Percentiles rank a stretch among this genome's conserved stretches.
Evolutionary conservation across 2,888 invertebrate species (phyloP).

Genomic region (Trilocha varians): DNA sequence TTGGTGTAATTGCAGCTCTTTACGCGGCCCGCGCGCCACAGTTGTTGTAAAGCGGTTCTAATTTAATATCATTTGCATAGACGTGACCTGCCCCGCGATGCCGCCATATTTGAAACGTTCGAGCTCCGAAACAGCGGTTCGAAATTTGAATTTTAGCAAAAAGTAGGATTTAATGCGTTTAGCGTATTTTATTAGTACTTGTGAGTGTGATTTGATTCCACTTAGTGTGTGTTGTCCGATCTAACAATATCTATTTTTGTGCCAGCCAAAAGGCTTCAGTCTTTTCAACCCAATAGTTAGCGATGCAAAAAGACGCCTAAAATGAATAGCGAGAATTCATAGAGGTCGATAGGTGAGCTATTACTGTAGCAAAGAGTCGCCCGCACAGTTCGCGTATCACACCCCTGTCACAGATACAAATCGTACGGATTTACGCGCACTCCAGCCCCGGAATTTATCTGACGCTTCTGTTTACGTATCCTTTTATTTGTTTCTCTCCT

Average conservation of each 20-base stretch:
- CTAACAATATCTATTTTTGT: no score
- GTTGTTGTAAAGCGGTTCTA: conserved; percentile 72
- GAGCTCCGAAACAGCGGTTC: not conserved
- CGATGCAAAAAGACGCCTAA: conserved; percentile 13
- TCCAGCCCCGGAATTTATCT: conserved; percentile 72
- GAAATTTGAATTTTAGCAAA: not conserved
- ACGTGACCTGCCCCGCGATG: conserved; percentile 45
- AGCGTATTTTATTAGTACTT: no score
- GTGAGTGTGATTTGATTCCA: no score
- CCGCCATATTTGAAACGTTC: not conserved
- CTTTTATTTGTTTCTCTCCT: conserved; percentile 72
- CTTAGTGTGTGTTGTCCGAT: no score
- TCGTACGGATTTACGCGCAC: conserved; percentile 72
- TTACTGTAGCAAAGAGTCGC: no score
- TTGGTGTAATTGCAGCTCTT: conserved; percentile 73
- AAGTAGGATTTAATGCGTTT: not conserved
- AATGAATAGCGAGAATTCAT: conserved; percentile 46
- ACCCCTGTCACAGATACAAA: conserved; percentile 72
- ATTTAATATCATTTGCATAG: conserved; percentile 73
- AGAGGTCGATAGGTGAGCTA: conserved; percentile 14
- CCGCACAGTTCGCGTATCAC: conserved; percentile 30
- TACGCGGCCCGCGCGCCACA: conserved; percentile 54
- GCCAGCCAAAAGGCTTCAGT: no score
- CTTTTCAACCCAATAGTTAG: no score
- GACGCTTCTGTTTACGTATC: conserved; percentile 70